A percentile compares a stretch with the other conserved stretches of the same genome.
phyloP scores from a whole-genome alignment of 2,113 vertebrate genomes.

The Paradisaea rubra region DNA sequence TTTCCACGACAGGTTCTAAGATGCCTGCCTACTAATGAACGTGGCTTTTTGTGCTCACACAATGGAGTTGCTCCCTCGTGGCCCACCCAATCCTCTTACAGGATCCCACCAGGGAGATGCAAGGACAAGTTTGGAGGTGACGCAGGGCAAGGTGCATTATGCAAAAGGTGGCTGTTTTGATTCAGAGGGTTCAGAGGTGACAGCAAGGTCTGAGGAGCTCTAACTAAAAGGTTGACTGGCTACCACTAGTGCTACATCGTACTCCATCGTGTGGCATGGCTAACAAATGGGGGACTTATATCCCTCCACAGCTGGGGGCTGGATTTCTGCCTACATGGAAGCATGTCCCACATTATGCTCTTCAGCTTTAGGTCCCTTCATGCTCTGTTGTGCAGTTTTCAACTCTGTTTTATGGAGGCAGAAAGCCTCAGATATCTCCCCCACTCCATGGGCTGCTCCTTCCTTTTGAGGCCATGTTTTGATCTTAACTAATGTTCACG shows the following conservation, averaged over 20 bases:
- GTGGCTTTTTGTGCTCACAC: not conserved
- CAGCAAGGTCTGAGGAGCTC: not conserved
- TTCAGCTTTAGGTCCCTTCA: not conserved
- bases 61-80: conserved; percentile 15
- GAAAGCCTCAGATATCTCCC: not conserved
- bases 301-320: not conserved
- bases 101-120: not conserved
- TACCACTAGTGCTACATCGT: rapidly evolving
- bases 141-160: not conserved
- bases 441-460: not conserved
- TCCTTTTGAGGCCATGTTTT: not conserved
- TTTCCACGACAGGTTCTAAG: not conserved
- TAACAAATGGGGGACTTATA: not conserved
- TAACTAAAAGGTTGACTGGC: not conserved
- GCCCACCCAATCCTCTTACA: conserved; percentile 43
- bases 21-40: conserved; percentile 13
- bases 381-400: not conserved
- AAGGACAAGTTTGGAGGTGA: not conserved
- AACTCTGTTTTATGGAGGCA: not conserved
- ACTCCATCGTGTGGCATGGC: not conserved
- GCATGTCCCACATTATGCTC: rapidly evolving
- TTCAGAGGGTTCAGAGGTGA: not conserved
- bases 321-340: not conserved
- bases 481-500: not conserved
- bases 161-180: not conserved